Base-by-base conservation (phyloP, 2,888 invertebrate genomes). In the Stenolophus ochropezus region DNA sequence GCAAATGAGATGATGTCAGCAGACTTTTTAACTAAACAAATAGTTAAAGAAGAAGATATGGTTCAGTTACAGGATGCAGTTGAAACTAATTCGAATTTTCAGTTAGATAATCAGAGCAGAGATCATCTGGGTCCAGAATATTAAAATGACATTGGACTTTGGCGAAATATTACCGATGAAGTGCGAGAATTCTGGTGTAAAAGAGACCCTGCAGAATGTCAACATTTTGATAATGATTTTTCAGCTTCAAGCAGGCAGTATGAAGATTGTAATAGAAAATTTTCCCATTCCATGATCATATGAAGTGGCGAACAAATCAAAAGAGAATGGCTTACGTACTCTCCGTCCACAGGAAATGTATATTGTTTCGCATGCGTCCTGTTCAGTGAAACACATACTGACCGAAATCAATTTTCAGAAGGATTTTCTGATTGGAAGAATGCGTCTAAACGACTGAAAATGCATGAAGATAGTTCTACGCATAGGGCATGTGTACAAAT, bases 351-450 rank as follows among this genome's bases (percentile, higher is more conserved):
- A 80, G 83, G 76, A 77, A 56, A 42, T 79, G 61, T 83, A 21
- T 82, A 71, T 76, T 82, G 81, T 69, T 76, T 82, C 58, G 58
- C 82, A 76, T 83, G 81, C 47, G 82, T 58, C 58, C 76, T 83
- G 58, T 83, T 82, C 47, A 79, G 47, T 69, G 77, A 76, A 71
- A 81, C 76, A 21, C 14, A 56, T 49, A 82, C 79, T 58, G 56
- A 65, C 21, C 81, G 82, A 27, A 81, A 76, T 69, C 56, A 80
- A 81, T 21, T n/a, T n/a, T n/a, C n/a, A n/a, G n/a, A n/a, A n/a
- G n/a, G n/a, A n/a, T 83, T 81, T 25, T 80, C 80, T 47, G 82
- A 82, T 56, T 82, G 82, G 82, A 83, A 83, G 21, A 83, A 83
- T 77, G 58, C 80, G 71, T 61, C 73, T 21, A 5, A 33, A 33